Percentiles rank a stretch among this genome's conserved stretches.
phyloP scores from a whole-genome alignment of 37 sponge, comb jelly and placozoan species.

The Ephydatia muelleri region DNA sequence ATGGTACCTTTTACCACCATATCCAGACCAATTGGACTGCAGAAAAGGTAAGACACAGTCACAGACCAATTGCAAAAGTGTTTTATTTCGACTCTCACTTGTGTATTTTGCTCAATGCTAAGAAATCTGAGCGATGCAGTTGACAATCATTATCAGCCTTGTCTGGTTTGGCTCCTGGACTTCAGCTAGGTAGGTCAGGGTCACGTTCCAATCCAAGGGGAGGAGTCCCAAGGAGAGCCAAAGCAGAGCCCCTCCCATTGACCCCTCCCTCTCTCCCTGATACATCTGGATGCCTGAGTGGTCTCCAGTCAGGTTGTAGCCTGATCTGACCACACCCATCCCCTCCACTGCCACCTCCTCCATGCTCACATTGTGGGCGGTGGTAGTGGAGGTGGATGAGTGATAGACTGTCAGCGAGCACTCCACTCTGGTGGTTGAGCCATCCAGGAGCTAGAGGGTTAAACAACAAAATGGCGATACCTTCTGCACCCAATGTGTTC shows the following conservation, averaged over 20 bases:
- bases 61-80: no score
- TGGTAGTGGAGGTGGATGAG: not conserved
- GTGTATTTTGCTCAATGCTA: not conserved
- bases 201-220: not conserved
- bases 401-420: not conserved
- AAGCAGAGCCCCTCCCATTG: not conserved
- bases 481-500: not conserved
- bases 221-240: not conserved
- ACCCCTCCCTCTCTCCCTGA: not conserved
- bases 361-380: not conserved
- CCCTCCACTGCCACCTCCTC: not conserved
- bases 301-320: not conserved
- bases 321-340: not conserved
- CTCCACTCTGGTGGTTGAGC: not conserved
- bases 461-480: not conserved
- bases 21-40: not conserved
- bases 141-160: not conserved
- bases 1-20: not conserved
- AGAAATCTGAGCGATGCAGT: not conserved
- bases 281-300: not conserved
- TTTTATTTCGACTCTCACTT: not conserved
- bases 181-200: not conserved
- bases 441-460: not conserved
- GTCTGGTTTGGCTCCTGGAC: not conserved
- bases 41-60: not conserved